Evolutionary conservation across 2,888 invertebrate species (phyloP).

Genomic region (Ceraclea dissimilis): DNA sequence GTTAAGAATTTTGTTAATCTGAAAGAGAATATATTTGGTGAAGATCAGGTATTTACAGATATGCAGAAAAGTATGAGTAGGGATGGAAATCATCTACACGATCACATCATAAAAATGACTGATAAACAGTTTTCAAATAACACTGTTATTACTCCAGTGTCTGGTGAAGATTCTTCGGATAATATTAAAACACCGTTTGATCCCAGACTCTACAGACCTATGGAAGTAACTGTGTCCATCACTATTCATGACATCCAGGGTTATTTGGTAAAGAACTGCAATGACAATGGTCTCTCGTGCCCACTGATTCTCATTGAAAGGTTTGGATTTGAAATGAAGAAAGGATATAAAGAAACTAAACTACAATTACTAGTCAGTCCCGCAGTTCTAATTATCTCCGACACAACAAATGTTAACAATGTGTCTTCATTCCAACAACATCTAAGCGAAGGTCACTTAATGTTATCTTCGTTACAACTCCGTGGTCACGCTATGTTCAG

Average conservation of each 20-base stretch:
- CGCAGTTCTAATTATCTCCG: constrained; percentile 72
- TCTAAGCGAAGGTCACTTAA: constrained; percentile 75
- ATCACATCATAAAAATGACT: constrained; percentile 36
- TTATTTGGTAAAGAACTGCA: constrained; percentile 88
- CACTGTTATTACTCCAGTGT: constrained; percentile 42
- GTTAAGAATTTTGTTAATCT: constrained; percentile 83
- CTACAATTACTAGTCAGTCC: constrained; percentile 87
- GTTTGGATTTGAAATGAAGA: constrained; percentile 96
- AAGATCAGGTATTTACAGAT: constrained; percentile 89
- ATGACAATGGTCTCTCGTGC: constrained; percentile 83
- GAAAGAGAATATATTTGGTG: constrained; percentile 96
- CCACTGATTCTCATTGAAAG: constrained; percentile 83
- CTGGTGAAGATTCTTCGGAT: constrained; percentile 58
- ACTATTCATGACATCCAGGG: constrained; percentile 94
- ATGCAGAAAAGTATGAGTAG: constrained; percentile 65
- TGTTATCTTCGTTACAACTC: constrained; percentile 78
- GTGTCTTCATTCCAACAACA: constrained; percentile 45
- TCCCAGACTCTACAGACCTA: constrained; percentile 77
- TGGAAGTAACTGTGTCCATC: constrained; percentile 86
- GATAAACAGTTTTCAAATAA: constrained; percentile 42
- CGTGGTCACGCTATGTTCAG: constrained; percentile 97
- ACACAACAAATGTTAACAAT: constrained; percentile 60
- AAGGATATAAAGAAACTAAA: constrained; percentile 83
- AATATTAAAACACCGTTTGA: constrained; percentile 64
- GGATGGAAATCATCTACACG: constrained; percentile 40